phyloP scores from a whole-genome alignment of 1,140 invertebrate species.

The Nylanderia fulva region DNA sequence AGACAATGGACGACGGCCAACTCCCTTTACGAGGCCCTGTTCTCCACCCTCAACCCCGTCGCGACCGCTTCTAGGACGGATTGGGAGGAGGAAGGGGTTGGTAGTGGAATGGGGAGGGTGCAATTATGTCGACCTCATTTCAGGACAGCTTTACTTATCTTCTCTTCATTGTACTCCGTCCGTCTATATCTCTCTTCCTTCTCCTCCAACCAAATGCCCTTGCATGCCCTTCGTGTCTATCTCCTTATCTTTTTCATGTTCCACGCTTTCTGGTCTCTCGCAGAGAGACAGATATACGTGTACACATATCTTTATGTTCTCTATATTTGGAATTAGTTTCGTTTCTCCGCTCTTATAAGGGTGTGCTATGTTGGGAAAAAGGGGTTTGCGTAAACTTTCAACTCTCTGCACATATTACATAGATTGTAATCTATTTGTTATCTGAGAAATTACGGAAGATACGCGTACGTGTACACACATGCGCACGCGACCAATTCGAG shows the following conservation, averaged over 20 bases:
- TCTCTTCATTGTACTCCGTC: slow-evolving; percentile 24
- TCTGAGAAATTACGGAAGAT: background rate
- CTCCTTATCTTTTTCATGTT: background rate
- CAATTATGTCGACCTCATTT: slow-evolving; percentile 79
- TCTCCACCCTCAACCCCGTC: slow-evolving; percentile 48
- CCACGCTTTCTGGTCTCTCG: background rate
- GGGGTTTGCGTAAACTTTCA: background rate
- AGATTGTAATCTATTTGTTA: slow-evolving; percentile 21
- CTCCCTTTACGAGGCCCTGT: slow-evolving; percentile 60
- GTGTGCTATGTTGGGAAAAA: background rate
- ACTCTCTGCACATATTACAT: background rate
- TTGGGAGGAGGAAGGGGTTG: slow-evolving; percentile 58
- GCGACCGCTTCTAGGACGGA: slow-evolving; percentile 46
- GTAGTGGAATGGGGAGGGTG: slow-evolving; percentile 5
- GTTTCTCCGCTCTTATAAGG: background rate
- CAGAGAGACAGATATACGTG: too few species aligned
- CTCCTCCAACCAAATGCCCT: background rate
- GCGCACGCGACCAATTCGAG: slow-evolving; percentile 3
- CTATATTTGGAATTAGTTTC: slow-evolving; percentile 5
- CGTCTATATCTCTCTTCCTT: slow-evolving; percentile 16
- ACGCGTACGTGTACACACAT: too few species aligned
- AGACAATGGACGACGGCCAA: slow-evolving; percentile 83
- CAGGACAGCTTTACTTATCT: slow-evolving; percentile 67
- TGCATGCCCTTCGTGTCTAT: background rate
- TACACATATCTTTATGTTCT: background rate